Evolutionary conservation across 2,888 invertebrate species (phyloP), one percentile per base, ranked within the genome.

Genomic region (Lochmaea crataegi): DNA sequence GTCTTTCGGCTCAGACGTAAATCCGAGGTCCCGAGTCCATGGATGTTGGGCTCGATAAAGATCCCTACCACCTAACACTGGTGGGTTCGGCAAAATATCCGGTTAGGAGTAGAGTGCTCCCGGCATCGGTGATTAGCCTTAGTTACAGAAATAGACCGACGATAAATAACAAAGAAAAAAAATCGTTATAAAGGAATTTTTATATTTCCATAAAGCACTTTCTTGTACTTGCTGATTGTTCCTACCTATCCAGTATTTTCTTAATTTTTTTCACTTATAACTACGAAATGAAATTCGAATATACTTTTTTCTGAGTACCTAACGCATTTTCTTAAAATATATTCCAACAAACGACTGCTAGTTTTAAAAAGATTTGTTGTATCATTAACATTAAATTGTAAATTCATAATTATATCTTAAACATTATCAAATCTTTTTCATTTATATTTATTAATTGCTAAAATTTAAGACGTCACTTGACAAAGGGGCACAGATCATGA

Each of bases 401-500:
- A 85, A 86, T 84, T 85, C 84, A 85, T 84, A 84, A 83, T 83
- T 81, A 76, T 84, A 75, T 80, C 79, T 86, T 87, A 87, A 86
- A 87, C 86, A 87, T 86, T 87, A 87, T 87, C 86, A 87, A 86
- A 87, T 85, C 83, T 86, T 85, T 84, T 81, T 82, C 85, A 85
- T 85, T 85, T 85, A 83, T 70, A 70, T 64, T 85, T 82, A 83
- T 84, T 85, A 87, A 85, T 86, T 85, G 83, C 85, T 87, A 87
- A 86, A 86, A 86, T 88, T 88, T 88, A 88, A 88, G 87, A 87
- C 87, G 87, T 88, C 88, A 88, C 88, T 88, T 88, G 91, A 90
- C 90, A 91, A 70, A 91, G 92, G 92, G 92, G 92, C 92, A 92
- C 92, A 91, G 91, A 90, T 90, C 91, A 88, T 92, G 92, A 92